A percentile compares a stretch with the other conserved stretches of the same genome.
phyloP scores from a whole-genome alignment of 2,113 vertebrate genomes.

The Oenanthe oenanthe region DNA sequence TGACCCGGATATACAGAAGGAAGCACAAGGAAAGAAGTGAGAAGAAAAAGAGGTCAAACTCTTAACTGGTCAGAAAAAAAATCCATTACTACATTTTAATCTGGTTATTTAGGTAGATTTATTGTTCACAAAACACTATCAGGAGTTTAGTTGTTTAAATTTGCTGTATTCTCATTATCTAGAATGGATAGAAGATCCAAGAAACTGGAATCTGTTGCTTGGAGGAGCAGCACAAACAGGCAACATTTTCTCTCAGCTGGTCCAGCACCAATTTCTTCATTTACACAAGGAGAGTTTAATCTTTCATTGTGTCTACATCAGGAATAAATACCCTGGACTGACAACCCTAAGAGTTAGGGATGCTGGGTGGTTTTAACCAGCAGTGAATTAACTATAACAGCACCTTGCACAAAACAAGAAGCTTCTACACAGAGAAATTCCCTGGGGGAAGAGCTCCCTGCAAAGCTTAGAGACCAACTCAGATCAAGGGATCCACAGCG shows the following conservation, averaged over 20 bases:
- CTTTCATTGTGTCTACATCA: background rate
- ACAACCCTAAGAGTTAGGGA: accelerated
- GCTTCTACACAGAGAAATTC: background rate
- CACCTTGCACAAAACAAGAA: background rate
- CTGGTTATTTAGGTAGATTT: background rate
- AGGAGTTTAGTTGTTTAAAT: background rate
- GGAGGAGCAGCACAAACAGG: background rate
- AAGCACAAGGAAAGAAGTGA: background rate
- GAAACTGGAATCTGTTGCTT: background rate
- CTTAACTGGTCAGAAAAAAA: background rate
- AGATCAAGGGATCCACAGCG: accelerated
- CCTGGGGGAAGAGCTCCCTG: background rate
- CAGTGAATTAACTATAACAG: accelerated
- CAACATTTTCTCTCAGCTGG: accelerated
- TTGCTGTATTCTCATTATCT: background rate
- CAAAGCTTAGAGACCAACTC: accelerated
- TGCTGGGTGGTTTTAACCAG: accelerated
- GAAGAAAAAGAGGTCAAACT: background rate
- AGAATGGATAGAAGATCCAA: background rate
- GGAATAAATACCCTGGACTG: background rate
- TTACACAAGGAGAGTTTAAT: background rate
- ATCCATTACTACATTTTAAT: accelerated
- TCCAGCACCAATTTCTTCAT: background rate
- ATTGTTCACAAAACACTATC: background rate
- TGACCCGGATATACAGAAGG: accelerated